phyloP scores from a whole-genome alignment of 2,113 vertebrate genomes.

The Pseudois nayaur region DNA sequence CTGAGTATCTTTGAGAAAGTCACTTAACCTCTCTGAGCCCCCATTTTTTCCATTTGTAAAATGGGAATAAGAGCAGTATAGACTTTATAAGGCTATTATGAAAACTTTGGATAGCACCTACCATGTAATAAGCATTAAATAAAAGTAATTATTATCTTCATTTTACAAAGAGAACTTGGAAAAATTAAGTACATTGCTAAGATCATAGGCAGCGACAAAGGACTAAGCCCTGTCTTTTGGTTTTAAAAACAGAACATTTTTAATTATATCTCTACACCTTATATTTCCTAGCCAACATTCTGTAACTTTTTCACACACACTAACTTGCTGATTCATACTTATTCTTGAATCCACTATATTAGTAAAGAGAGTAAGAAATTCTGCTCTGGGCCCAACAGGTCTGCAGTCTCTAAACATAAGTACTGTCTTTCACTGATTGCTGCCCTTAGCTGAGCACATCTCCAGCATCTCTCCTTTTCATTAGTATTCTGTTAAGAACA shows the following conservation, averaged over 20 bases:
- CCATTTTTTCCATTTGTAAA: conserved; percentile 4
- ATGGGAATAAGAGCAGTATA: background rate
- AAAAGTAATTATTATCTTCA: background rate
- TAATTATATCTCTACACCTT: background rate
- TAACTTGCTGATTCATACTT: background rate
- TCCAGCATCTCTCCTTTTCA: background rate
- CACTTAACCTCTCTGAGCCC: background rate
- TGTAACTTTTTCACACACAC: background rate
- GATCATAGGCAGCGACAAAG: background rate
- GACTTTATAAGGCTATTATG: background rate
- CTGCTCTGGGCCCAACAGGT: background rate
- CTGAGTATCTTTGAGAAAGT: background rate
- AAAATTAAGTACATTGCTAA: background rate
- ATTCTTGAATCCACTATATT: background rate
- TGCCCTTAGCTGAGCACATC: background rate
- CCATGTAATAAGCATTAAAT: background rate
- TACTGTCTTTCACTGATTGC: background rate
- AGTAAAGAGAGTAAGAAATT: background rate
- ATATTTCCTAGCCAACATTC: background rate
- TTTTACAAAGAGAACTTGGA: background rate
- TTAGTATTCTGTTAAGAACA: background rate
- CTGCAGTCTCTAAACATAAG: background rate
- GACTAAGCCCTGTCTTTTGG: background rate
- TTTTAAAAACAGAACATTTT: background rate
- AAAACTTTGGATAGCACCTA: background rate